Conservation (phyloP, 1,140 invertebrate species). For the Drosophila repletoides region DNA sequence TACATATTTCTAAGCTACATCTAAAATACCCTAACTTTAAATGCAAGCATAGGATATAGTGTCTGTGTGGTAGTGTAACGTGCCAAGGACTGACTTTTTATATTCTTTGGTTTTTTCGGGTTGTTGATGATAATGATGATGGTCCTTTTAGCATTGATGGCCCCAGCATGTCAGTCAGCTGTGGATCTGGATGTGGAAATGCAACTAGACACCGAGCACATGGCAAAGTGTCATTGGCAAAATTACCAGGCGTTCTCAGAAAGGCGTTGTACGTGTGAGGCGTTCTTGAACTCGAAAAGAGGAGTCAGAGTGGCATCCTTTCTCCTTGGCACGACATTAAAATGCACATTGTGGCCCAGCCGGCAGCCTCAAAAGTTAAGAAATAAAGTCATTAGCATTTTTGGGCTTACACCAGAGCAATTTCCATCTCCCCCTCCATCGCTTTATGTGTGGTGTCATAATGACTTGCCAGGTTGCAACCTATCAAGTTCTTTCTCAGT, state of each 20-base stretch:
- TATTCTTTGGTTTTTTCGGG: constrained; percentile 9
- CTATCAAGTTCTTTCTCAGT: not conserved
- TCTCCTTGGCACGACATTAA: constrained; percentile 66
- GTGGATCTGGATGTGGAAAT: constrained; percentile 19
- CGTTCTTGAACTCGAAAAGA: constrained; percentile 22
- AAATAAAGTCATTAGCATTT: constrained; percentile 80
- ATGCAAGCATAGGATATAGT: no score
- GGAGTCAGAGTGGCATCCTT: constrained; percentile 16
- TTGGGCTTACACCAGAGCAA: constrained; percentile 71
- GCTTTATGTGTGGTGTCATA: constrained; percentile 30
- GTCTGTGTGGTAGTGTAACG: no score
- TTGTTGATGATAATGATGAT: constrained; percentile 38
- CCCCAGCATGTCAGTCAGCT: constrained; percentile 37
- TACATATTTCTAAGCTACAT: no score
- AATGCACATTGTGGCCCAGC: constrained; percentile 65
- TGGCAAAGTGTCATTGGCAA: constrained; percentile 50
- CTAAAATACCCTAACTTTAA: no score
- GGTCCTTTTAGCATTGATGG: constrained; percentile 42
- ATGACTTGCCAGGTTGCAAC: constrained; percentile 68
- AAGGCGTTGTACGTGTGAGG: constrained; percentile 27
- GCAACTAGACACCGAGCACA: constrained; percentile 37
- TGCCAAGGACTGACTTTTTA: no score
- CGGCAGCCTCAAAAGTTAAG: constrained; percentile 58
- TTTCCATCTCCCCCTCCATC: not conserved
- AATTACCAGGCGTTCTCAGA: constrained; percentile 32